A percentile compares a stretch with the other conserved stretches of the same genome.
Conservation (phyloP, 2,888 invertebrate species). For the Acleris emargana region DNA sequence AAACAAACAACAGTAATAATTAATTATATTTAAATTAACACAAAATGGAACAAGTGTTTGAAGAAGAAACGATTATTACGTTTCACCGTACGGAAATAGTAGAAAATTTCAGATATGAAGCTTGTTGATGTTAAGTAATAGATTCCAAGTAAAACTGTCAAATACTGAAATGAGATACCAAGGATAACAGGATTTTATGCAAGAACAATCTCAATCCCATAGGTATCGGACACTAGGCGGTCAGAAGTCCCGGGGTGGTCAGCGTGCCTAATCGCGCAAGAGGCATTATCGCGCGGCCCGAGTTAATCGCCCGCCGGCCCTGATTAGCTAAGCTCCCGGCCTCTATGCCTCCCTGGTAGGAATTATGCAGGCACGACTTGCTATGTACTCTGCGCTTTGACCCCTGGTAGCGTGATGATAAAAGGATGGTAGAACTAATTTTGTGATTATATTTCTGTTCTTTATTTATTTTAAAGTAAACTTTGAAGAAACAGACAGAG, state of each 20-base stretch:
- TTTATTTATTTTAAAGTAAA: no score
- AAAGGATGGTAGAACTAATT: slow-evolving; percentile 54
- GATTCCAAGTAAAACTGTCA: slow-evolving; percentile 2
- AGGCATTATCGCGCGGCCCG: slow-evolving; percentile 75
- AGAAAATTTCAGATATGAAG: no score
- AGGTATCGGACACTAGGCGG: slow-evolving; percentile 58
- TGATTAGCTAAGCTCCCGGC: slow-evolving; percentile 79
- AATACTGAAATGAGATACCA: background rate
- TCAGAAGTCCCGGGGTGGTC: slow-evolving; percentile 70
- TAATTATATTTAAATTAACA: background rate
- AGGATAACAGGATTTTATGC: slow-evolving; percentile 28
- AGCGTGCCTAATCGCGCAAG: slow-evolving; percentile 78
- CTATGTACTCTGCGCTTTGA: slow-evolving; percentile 43
- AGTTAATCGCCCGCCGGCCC: slow-evolving; percentile 75
- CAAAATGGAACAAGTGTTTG: no score
- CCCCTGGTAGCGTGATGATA: slow-evolving; percentile 49
- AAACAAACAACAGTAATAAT: slow-evolving; percentile 42
- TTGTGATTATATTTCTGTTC: slow-evolving; percentile 43
- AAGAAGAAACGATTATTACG: no score
- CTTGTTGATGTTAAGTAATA: background rate
- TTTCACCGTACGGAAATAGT: no score
- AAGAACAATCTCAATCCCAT: slow-evolving; percentile 41
- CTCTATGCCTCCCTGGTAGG: slow-evolving; percentile 69
- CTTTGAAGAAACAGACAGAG: no score
- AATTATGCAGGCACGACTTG: slow-evolving; percentile 77